These are phyloP conservation scores for Dryadula phaetusa DNA, from an alignment of 2,888 invertebrate genomes.

Conservation along the genomic window DNA sequence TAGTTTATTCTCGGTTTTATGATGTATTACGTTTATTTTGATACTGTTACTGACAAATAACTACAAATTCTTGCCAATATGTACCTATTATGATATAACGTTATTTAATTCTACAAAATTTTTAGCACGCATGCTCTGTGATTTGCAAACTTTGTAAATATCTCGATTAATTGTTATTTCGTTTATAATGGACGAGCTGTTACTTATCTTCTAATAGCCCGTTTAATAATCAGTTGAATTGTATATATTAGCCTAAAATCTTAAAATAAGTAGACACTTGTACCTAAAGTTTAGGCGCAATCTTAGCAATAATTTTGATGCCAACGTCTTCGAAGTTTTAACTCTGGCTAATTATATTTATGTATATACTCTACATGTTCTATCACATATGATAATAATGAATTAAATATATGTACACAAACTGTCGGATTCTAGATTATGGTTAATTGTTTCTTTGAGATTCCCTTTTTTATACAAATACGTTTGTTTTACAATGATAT, in stretches of 20 bases:
- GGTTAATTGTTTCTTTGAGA: neutral
- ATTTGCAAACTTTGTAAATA: conserved; percentile 82
- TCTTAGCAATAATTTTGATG: conserved; percentile 81
- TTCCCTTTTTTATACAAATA: neutral
- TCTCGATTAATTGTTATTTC: conserved; percentile 82
- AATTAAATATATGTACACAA: conserved; percentile 37
- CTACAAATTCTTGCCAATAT: conserved; percentile 64
- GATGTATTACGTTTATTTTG: neutral
- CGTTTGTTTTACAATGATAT: neutral
- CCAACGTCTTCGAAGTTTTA: conserved; percentile 74
- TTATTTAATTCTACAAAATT: conserved; percentile 56
- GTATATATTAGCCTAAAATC: conserved; percentile 77
- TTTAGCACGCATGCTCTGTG: conserved; percentile 75
- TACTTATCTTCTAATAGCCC: conserved; percentile 63
- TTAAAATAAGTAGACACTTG: conserved; percentile 79
- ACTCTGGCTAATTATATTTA: conserved; percentile 67
- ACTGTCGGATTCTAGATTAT: conserved; percentile 39
- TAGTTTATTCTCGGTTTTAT: conserved; percentile 14
- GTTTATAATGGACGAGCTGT: conserved; percentile 73
- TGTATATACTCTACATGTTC: conserved; percentile 64
- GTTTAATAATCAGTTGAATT: conserved; percentile 73
- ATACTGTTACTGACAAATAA: neutral
- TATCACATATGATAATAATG: conserved; percentile 34
- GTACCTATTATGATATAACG: conserved; percentile 54
- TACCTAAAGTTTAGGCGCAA: conserved; percentile 75